A percentile compares a stretch with the other conserved stretches of the same genome.
Evolutionary conservation across 2,888 invertebrate species (phyloP).

Genomic region (Stenurella melanura): DNA sequence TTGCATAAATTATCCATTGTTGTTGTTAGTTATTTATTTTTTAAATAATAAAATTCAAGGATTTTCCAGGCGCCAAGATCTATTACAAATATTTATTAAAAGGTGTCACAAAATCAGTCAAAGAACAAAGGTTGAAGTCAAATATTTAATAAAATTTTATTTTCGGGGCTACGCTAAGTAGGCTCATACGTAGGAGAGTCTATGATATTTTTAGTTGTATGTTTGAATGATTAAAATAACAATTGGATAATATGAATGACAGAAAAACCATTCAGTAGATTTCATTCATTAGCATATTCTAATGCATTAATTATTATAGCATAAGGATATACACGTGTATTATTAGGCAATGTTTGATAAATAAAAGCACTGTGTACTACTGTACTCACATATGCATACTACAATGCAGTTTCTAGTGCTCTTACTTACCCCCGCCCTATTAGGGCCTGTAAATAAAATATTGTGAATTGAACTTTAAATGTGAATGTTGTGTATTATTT

Average conservation of each 20-base stretch:
- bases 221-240: conserved; percentile 18
- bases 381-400: too few relatives aligned
- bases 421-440: too few relatives aligned
- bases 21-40: conserved; percentile 38
- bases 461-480: too few relatives aligned
- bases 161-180: background rate
- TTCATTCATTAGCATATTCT: conserved; percentile 23
- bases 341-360: background rate
- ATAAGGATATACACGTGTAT: conserved; percentile 4
- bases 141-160: conserved; percentile 8
- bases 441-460: too few relatives aligned
- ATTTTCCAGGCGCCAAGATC: conserved; percentile 50
- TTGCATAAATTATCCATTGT: conserved; percentile 34
- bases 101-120: conserved; percentile 35
- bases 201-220: background rate
- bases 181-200: conserved; percentile 1
- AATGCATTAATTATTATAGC: conserved; percentile 8
- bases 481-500: too few relatives aligned
- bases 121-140: conserved; percentile 20
- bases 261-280: conserved; percentile 16
- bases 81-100: conserved; percentile 48
- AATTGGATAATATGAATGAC: conserved; percentile 22
- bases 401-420: too few relatives aligned
- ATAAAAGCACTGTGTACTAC: too few relatives aligned
- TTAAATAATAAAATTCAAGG: conserved; percentile 45